Evolutionary conservation across 1,140 invertebrate species (phyloP).

Genomic region (Megalonaias nervosa): DNA sequence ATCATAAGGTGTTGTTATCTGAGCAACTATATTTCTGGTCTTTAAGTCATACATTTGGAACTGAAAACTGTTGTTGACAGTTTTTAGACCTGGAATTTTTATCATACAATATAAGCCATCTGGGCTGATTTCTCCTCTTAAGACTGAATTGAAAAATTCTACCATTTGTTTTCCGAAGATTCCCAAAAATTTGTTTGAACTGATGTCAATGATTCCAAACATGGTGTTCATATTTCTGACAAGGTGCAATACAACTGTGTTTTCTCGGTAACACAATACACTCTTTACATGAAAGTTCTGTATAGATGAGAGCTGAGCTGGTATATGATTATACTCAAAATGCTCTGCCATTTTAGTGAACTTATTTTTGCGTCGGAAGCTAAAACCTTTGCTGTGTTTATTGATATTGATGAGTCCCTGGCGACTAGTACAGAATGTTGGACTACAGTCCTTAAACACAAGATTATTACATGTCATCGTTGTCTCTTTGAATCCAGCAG

Average conservation of each 20-base stretch:
- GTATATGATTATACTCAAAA: conserved; percentile 72
- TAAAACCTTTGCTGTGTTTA: conserved; percentile 65
- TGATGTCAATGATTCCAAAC: conserved; percentile 68
- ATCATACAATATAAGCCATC: conserved; percentile 67
- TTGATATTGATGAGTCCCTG: conserved; percentile 70
- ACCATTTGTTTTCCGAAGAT: conserved; percentile 67
- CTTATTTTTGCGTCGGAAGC: conserved; percentile 65
- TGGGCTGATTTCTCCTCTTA: conserved; percentile 69
- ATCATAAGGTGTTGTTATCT: conserved; percentile 56
- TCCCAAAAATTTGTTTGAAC: conserved; percentile 67
- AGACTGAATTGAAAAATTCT: conserved; percentile 67
- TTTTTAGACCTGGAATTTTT: conserved; percentile 58
- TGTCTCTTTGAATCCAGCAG: conserved; percentile 66
- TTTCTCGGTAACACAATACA: conserved; percentile 67
- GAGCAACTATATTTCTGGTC: conserved; percentile 55
- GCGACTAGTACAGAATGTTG: conserved; percentile 67
- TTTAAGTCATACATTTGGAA: conserved; percentile 65
- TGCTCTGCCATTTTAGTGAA: conserved; percentile 72
- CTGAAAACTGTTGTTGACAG: conserved; percentile 50
- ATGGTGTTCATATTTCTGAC: conserved; percentile 69
- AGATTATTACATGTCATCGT: conserved; percentile 64
- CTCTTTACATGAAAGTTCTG: conserved; percentile 71
- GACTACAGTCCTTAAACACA: conserved; percentile 70
- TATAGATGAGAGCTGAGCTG: conserved; percentile 70
- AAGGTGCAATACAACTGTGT: conserved; percentile 66